Base-by-base conservation (phyloP, 2,888 invertebrate species). In the Thereva unica region DNA sequence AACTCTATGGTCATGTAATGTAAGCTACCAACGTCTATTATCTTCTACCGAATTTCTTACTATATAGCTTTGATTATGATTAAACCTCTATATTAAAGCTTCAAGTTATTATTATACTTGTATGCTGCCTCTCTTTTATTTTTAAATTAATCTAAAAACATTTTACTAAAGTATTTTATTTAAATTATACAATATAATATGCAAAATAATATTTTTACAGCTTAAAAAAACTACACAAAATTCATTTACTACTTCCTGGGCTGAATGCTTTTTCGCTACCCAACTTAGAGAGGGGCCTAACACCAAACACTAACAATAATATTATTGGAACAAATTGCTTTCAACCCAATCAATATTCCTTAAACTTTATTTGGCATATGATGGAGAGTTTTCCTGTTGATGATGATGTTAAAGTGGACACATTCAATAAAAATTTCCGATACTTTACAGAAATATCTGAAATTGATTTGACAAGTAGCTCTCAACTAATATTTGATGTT, bases 401-500 rank as follows among this genome's bases (percentile, higher is more conserved):
- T 55, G 59, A 53, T 66, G 67, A 42, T 5, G 50, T 68, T 67
- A 59, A 69, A 69, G 71, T 75, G 66, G 77, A 80, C 74, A 74
- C 75, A 41, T 69, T 73, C 50, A 75, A 75, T 68, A 76, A 73
- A 68, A 81, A 80, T 75, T 78, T 76, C 72, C 75, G 75, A 55
- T 77, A 79, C 72, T 78, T 79, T 67, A 75, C 76, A 47, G 79
- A 84, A 55, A 82, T 82, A 57, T 86, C 86, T 70, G 89, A 88
- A 8, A 84, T 97, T 44, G 97, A 97, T 81, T 85, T 96, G 40
- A 91, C 92, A 78, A 97, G 97, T 68, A 97, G 97, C 81, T 82
- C 97, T 63, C 94, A 95, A 77, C 90, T 97, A 76, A 84, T 97
- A 12, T 87, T 95, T 78, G 97, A 97, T 79, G 87, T 97, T 41